Base-by-base conservation (phyloP, 2,888 invertebrate genomes). In the Diaphora mendica region DNA sequence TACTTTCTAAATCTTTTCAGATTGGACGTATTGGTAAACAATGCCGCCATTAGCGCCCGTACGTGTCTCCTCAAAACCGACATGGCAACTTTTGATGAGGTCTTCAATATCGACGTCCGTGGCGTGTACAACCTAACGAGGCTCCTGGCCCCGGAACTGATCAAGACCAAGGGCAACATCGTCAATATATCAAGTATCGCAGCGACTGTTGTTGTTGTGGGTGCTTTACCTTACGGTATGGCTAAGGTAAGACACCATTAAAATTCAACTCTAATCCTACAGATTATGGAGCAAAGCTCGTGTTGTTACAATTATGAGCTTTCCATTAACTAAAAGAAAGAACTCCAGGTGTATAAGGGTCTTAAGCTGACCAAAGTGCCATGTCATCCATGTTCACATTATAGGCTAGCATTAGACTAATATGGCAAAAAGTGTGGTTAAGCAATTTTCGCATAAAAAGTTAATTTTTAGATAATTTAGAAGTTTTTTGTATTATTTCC, bases 221-320 rank as follows among this genome's bases (percentile, higher is more conserved):
- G 97, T 20, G 97, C 98, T 5, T 91, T 99, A 77, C 97, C 98
- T 0, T 99, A 99, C 88, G 97, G 97, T 82, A 97, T 99, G 96
- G 98, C 98, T 9, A 99, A 99, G 95, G 96, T 79, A 95, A 30
- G 35, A 26, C 17, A 26, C 1, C 9, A 11, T 55, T 9, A 17
- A 48, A 20, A 17, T 48, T 7, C 17, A 48, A 48, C 17, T 48
- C 48, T 48, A 20, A 20, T 20, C 20, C 9, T n/a, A 55, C 9
- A 3, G 9, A 9, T 9, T 2, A 2, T 55, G 3, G 23, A 48
- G 17, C 44, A 15, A 44, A 44, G 4, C 48, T 48, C 39, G 11
- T 39, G 39, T 44, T 3, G 44, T 15, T 44, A 51, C 20, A 51
- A 51, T 4, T 51, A 51, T 51, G 23, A 51, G 23, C 51, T 51